Evolutionary conservation across 2,797 vertebrate species (phyloP), one percentile per base, ranked within the genome.

Genomic region (Gobio occitaniae): DNA sequence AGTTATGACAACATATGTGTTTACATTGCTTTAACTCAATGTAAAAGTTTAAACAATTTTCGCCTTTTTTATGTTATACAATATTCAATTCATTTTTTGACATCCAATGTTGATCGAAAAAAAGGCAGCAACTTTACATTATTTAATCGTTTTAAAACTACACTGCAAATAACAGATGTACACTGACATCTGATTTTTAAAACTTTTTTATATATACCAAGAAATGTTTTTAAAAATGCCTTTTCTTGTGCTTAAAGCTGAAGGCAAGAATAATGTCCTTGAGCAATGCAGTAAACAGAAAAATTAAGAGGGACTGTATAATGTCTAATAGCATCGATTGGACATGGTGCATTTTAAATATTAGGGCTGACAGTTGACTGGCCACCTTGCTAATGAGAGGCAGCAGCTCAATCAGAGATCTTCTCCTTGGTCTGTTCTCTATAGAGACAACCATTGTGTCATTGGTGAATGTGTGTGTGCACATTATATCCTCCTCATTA

Each of bases 331-430:
- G 63, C 52, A 61, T 65, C 10, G 32, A 79, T 71, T 50, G 32
- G 65, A 78, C 61, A 44, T 63, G 25, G 36, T 78, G 41, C 65
- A 9, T 78, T 78, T 78, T 59, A 78, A 25, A 77, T 70, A 78
- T 78, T 61, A 84, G 74, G 54, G 61, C 66, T 63, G 76, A 71
- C 75, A 79, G 83, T 59, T 78, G 83, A 78, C 11, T 59, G 48
- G 65, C 52, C 59, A 78, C n/a, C 19, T 66, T 19, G 29, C 47
- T 72, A 85, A 85, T 80, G 19, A 29, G 83, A 63, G 54, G 32
- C 47, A 79, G 83, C 68, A 80, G 77, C 68, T 69, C 77, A 78
- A 52, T 85, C 44, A 72, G 19, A 63, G 15, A 72, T 32, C 29
- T 54, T 72, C 19, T 61, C 66, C 75, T 65, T 70, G 65, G 65